phyloP scores from a whole-genome alignment of 2,113 vertebrate genomes.

The Copsychus sechellarum region DNA sequence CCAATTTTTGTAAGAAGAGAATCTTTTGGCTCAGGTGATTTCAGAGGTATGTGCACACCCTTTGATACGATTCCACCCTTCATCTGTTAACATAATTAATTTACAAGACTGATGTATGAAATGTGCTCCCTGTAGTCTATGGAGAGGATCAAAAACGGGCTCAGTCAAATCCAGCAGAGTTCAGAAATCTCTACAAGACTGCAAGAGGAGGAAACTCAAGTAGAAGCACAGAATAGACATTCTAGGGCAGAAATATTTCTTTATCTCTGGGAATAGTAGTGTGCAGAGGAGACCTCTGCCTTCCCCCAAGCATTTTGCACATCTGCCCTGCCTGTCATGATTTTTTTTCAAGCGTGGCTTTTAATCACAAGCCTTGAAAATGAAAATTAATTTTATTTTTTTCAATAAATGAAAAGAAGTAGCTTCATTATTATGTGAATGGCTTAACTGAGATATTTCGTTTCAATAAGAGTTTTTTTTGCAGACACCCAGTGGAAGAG shows the following conservation, averaged over 20 bases:
- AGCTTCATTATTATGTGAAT: background rate
- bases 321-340: background rate
- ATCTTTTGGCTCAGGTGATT: background rate
- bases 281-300: background rate
- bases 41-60: background rate
- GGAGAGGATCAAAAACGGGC: background rate
- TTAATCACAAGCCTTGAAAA: background rate
- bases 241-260: background rate
- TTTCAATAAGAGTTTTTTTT: background rate
- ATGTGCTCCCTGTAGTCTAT: background rate
- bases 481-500: background rate
- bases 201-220: background rate
- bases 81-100: slow-evolving; percentile 5
- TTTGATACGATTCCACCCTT: background rate
- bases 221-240: background rate
- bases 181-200: background rate
- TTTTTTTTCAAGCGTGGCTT: background rate
- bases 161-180: background rate
- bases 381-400: background rate
- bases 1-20: background rate
- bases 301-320: background rate
- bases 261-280: background rate
- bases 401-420: background rate
- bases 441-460: background rate
- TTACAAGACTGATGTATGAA: background rate